phyloP scores from a whole-genome alignment of 2,797 vertebrate species.

The Arrhamphus sclerolepis region DNA sequence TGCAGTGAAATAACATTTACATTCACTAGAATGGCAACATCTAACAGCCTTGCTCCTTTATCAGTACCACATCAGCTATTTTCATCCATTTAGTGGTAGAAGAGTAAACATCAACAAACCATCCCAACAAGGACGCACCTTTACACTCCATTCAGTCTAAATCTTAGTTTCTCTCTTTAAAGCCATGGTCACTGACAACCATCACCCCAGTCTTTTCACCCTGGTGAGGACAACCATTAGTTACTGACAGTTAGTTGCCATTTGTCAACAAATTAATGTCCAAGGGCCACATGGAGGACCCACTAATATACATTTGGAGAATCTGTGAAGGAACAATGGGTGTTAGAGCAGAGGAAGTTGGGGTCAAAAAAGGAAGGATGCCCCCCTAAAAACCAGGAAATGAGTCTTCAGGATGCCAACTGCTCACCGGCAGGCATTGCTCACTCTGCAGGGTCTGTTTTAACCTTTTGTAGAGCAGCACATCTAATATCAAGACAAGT shows the following conservation, averaged over 20 bases:
- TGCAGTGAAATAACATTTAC: slow-evolving; percentile 50
- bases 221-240: slow-evolving; percentile 37
- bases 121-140: slow-evolving; percentile 37
- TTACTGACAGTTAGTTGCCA: slow-evolving; percentile 35
- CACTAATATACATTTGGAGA: slow-evolving; percentile 23
- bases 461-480: slow-evolving; percentile 35
- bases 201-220: slow-evolving; percentile 11
- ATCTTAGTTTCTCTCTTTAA: slow-evolving; percentile 34
- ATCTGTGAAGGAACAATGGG: slow-evolving; percentile 59
- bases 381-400: slow-evolving; percentile 93
- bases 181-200: slow-evolving; percentile 57
- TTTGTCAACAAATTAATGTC: slow-evolving; percentile 65
- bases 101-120: slow-evolving; percentile 47
- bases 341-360: slow-evolving; percentile 86
- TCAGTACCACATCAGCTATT: slow-evolving; percentile 37
- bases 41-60: slow-evolving; percentile 36
- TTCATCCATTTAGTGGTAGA: slow-evolving; percentile 14
- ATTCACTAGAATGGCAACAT: slow-evolving; percentile 20
- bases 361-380: slow-evolving; percentile 91
- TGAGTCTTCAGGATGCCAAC: slow-evolving; percentile 92
- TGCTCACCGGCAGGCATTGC: slow-evolving; percentile 83
- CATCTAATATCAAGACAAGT: slow-evolving; percentile 26
- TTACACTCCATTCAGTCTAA: slow-evolving; percentile 12
- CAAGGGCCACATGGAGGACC: slow-evolving; percentile 45
- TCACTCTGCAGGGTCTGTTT: slow-evolving; percentile 35